These are phyloP conservation scores for Montipora cactus DNA, from an alignment of 64 coral and sea anemone genomes.

Conservation along the genomic window DNA sequence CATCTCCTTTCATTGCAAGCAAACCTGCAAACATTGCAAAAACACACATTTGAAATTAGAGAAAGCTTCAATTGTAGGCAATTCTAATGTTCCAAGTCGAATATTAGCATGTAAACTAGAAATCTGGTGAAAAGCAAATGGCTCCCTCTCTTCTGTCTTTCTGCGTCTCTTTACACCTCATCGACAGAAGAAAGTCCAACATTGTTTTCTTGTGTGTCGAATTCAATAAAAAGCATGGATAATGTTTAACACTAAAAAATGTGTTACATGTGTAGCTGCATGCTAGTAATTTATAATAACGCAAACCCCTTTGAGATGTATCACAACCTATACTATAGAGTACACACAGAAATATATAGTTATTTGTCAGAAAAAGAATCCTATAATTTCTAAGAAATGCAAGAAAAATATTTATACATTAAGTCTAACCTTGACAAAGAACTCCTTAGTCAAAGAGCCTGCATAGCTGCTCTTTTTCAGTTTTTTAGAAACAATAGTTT, in stretches of 20 bases:
- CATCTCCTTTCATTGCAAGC: neutral
- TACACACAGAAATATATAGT: neutral
- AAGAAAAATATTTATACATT: neutral
- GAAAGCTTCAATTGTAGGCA: neutral
- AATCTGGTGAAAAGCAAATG: neutral
- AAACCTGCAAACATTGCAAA: neutral
- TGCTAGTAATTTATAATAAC: neutral
- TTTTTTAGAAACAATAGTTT: too few species aligned
- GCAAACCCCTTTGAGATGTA: neutral
- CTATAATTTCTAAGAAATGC: constrained; percentile 15
- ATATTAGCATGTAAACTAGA: too few species aligned
- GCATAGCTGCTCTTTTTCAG: neutral
- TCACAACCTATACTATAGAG: neutral
- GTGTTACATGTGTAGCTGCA: neutral
- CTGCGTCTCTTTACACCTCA: neutral
- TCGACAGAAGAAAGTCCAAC: neutral
- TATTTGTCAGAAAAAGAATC: constrained; percentile 13
- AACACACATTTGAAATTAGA: neutral
- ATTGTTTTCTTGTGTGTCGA: neutral
- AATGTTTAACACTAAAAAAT: neutral
- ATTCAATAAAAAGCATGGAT: neutral
- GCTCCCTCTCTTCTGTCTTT: neutral
- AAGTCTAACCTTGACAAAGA: neutral
- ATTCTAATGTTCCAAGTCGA: too few species aligned
- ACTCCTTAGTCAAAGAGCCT: neutral